Evolutionary conservation across 2,113 vertebrate genomes (phyloP), one percentile per base, ranked within the genome.

Genomic region (Carlito syrichta): DNA sequence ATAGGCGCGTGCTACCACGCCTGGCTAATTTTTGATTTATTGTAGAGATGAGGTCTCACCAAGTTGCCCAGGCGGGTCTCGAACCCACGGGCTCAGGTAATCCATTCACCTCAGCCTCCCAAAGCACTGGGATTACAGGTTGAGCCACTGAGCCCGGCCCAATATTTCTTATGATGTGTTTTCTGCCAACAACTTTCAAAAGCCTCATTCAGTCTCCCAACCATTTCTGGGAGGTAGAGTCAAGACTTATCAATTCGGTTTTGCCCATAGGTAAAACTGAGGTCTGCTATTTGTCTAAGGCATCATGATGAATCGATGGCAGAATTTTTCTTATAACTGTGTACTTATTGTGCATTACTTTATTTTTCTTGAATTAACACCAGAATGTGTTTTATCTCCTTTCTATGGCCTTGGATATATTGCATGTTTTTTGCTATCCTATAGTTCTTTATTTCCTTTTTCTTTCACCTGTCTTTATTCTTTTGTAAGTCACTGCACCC

Each of bases 331-430:
- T 86, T 78, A 14, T 6, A 66, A 48, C 60, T 45, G 71, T 85
- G 17, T 40, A 77, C 32, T 81, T 76, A 63, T 19, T 48, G 17
- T 50, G 7, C 45, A 30, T 79, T 62, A 82, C 17, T 81, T 89
- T 74, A 20, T 77, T 86, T 88, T 87, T 14, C 91, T 96, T 96
- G 97, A 97, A 92, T 98, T 97, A 95, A 98, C 96, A 98, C 97
- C 97, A 98, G 96, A 89, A 90, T 96, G 71, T 85, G 0, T 98
- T 82, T 84, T 73, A 48, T 81, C 35, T 60, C 91, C n/a, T 45
- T 63, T 66, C 63, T 86, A 38, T 96, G 86, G 43, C 63, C 69
- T 92, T 94, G 76, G 78, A 85, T 93, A 14, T 48, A 35, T 45
- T 97, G 96, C 97, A 97, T 97, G 96, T 66, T 82, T 87, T 56